phyloP scores from a whole-genome alignment of 2,888 invertebrate species.

The Branchellion lobata region DNA sequence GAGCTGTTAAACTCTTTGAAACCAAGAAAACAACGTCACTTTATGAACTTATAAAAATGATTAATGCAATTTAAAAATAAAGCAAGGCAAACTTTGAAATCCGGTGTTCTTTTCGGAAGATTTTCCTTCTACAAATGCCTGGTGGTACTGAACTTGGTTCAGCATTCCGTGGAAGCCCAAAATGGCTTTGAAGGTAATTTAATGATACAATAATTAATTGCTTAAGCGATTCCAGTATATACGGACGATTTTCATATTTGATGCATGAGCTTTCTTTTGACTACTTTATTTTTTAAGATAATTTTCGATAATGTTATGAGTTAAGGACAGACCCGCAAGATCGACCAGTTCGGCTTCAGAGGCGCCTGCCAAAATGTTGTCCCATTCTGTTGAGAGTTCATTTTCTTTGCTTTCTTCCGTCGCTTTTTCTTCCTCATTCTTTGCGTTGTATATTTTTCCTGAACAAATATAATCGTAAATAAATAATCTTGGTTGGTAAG shows the following conservation, averaged over 20 bases:
- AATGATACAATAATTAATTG: too few species aligned
- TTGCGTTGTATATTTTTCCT: constrained; percentile 63
- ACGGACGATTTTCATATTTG: neutral
- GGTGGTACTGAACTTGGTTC: constrained; percentile 99
- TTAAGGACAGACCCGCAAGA: constrained; percentile 81
- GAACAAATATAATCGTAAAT: neutral
- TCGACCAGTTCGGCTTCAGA: constrained; percentile 87
- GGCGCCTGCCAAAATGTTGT: constrained; percentile 59
- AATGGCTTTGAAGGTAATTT: constrained; percentile 72
- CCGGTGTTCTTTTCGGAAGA: constrained; percentile 45
- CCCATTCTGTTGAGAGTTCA: constrained; percentile 60
- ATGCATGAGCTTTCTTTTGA: neutral
- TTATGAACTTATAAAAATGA: too few species aligned
- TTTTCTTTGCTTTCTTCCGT: constrained; percentile 53
- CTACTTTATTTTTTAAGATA: too few species aligned
- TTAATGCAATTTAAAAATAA: too few species aligned
- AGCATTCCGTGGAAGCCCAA: constrained; percentile 99
- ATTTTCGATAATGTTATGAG: too few species aligned
- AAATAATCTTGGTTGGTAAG: neutral
- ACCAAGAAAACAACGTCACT: too few species aligned
- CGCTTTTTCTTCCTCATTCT: constrained; percentile 61
- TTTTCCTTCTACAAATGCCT: constrained; percentile 68
- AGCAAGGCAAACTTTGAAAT: constrained; percentile 50
- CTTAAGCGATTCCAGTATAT: neutral
- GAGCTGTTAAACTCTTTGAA: too few species aligned